Percentiles rank a stretch among this genome's conserved stretches.
Conservation (phyloP, 2,113 vertebrate species). For the Misgurnus anguillicaudatus region DNA sequence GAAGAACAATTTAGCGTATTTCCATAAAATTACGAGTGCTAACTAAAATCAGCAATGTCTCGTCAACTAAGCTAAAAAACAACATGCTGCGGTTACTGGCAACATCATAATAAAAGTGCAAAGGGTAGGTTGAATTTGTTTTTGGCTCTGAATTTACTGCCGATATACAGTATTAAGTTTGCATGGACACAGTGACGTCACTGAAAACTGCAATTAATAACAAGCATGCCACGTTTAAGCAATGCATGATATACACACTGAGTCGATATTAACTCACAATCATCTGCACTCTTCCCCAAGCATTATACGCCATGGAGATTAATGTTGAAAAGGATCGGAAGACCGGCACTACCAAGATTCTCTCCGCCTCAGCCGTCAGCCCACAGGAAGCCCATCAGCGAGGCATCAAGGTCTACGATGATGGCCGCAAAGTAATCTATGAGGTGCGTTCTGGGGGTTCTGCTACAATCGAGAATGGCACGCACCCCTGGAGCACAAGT, state of each 20-base stretch:
- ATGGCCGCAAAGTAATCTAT: constrained; percentile 93
- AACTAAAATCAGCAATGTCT: neutral
- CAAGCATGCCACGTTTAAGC: constrained; percentile 40
- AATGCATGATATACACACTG: constrained; percentile 44
- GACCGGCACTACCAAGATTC: constrained; percentile 92
- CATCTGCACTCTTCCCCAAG: constrained; percentile 67
- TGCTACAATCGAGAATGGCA: constrained; percentile 89
- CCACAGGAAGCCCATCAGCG: constrained; percentile 85
- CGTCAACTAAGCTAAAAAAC: neutral
- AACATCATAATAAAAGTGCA: constrained; percentile 11
- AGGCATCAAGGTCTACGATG: constrained; percentile 94
- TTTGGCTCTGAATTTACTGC: constrained; percentile 6
- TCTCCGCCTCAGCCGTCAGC: constrained; percentile 87
- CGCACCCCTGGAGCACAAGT: constrained; percentile 85
- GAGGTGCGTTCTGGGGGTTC: constrained; percentile 88
- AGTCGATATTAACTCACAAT: constrained; percentile 48
- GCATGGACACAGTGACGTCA: constrained; percentile 18
- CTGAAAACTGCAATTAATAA: constrained; percentile 20
- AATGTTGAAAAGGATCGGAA: constrained; percentile 95
- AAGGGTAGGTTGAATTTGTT: constrained; percentile 26
- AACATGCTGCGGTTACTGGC: constrained; percentile 9
- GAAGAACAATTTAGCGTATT: neutral
- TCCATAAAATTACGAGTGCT: constrained; percentile 4
- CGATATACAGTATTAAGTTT: neutral
- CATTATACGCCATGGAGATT: constrained; percentile 98